A percentile compares a stretch with the other conserved stretches of the same genome.
These are phyloP conservation scores for Neopelma chrysocephalum DNA, from an alignment of 2,797 vertebrate species.

Conservation along the genomic window DNA sequence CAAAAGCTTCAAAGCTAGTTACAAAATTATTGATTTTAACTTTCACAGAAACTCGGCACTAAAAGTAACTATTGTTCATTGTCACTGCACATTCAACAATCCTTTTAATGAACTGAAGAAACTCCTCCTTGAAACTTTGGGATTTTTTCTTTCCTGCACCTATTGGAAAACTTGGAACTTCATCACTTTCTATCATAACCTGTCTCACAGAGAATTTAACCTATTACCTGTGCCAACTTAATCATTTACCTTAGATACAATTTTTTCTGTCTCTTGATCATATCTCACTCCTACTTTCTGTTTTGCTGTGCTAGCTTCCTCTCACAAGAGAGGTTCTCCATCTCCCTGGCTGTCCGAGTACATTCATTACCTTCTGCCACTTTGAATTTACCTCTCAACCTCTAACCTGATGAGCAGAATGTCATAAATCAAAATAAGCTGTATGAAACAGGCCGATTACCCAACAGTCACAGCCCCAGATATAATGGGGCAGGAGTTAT, in stretches of 20 bases:
- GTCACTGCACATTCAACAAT: not conserved
- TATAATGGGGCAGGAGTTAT: not conserved
- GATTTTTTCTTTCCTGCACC: not conserved
- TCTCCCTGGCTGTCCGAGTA: not conserved
- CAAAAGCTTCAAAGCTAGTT: not conserved
- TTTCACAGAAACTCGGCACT: not conserved
- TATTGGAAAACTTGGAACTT: not conserved
- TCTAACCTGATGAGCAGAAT: not conserved
- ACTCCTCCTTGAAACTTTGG: not conserved
- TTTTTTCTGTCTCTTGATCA: not conserved
- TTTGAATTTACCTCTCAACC: not conserved
- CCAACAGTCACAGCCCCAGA: not conserved
- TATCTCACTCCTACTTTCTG: not conserved
- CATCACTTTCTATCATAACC: not conserved
- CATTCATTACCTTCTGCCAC: not conserved
- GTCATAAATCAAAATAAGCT: not conserved
- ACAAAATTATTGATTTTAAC: not conserved
- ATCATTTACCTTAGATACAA: not conserved
- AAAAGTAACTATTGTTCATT: not conserved
- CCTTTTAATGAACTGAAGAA: not conserved
- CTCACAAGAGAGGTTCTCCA: not conserved
- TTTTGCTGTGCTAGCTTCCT: not conserved
- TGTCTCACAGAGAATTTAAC: not conserved
- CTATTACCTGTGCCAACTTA: not conserved
- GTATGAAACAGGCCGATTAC: not conserved